phyloP scores from a whole-genome alignment of 2,113 vertebrate species.

The Geococcyx californianus region DNA sequence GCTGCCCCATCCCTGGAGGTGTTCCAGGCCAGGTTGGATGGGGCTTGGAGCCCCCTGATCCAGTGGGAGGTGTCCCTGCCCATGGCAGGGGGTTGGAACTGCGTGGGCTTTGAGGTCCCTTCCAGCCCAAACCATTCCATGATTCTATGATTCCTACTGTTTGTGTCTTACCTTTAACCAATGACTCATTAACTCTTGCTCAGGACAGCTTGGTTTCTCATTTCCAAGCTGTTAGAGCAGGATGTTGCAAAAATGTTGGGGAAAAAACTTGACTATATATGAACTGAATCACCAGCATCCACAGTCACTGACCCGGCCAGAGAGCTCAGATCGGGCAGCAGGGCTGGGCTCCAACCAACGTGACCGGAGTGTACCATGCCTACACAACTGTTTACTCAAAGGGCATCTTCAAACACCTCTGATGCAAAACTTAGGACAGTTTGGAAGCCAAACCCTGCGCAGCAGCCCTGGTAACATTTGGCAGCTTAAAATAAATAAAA shows the following conservation, averaged over 20 bases:
- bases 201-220: not conserved
- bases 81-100: no score
- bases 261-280: rapidly evolving
- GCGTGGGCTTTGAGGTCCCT: no score
- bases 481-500: not conserved
- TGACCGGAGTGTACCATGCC: rapidly evolving
- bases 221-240: not conserved
- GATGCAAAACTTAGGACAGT: not conserved
- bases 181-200: not conserved
- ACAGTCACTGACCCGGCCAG: not conserved
- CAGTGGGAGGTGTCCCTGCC: no score
- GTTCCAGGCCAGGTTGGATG: no score
- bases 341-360: not conserved
- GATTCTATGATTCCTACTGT: not conserved
- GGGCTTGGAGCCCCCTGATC: no score
- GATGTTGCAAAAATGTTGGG: not conserved
- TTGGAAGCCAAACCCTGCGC: not conserved
- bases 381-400: not conserved
- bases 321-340: rapidly evolving
- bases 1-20: no score
- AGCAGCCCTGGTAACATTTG: not conserved
- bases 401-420: not conserved
- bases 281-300: no score
- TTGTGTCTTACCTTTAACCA: rapidly evolving
- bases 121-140: no score